These are phyloP conservation scores for Meles meles DNA, from an alignment of 2,113 vertebrate species.

Conservation along the genomic window DNA sequence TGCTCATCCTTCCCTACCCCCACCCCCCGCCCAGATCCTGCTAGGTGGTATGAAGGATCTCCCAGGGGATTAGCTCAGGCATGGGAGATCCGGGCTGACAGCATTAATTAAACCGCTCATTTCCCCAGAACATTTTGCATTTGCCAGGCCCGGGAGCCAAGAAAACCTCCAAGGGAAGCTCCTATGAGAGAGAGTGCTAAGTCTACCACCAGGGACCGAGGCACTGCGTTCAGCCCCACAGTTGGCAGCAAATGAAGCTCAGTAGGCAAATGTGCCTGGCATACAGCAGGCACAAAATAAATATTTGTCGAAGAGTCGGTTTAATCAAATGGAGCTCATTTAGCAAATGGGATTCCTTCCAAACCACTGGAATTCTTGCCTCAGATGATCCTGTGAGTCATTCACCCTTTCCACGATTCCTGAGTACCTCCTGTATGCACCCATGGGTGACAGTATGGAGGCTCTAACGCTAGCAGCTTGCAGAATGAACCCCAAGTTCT, in stretches of 20 bases:
- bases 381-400: neutral
- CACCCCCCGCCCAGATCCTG: neutral
- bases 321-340: neutral
- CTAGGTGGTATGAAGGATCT: neutral
- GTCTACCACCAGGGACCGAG: neutral
- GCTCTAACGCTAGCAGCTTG: neutral
- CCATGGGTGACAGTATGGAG: neutral
- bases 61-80: neutral
- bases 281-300: conserved; percentile 35
- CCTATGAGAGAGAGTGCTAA: conserved; percentile 3
- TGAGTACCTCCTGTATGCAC: neutral
- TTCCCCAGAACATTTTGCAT: conserved; percentile 36
- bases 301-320: neutral
- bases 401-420: neutral
- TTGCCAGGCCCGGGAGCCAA: conserved; percentile 23
- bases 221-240: neutral
- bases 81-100: neutral
- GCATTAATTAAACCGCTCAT: conserved; percentile 61
- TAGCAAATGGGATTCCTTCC: neutral
- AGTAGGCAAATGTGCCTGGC: neutral
- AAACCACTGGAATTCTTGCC: neutral
- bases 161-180: neutral
- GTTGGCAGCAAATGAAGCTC: neutral
- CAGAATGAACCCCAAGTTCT: neutral
- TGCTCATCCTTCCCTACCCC: neutral